Conservation (phyloP, 2,797 vertebrate species). For the Melanotaenia trifasciata region DNA sequence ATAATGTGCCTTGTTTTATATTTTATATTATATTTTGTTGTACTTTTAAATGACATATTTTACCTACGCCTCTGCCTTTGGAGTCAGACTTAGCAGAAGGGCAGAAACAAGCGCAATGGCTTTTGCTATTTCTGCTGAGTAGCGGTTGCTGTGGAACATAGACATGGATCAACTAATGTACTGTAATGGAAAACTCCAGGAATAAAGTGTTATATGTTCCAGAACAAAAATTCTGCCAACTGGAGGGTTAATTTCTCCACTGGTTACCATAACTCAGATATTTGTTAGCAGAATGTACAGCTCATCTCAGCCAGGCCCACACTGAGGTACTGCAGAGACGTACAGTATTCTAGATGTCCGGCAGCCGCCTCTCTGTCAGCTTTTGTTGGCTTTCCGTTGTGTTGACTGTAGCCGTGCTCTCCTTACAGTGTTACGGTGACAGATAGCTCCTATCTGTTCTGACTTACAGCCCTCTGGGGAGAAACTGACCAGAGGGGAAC, state of each 20-base stretch:
- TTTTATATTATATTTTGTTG: constrained; percentile 1
- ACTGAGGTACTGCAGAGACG: not conserved
- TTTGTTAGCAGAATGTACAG: constrained; percentile 11
- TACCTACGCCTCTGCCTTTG: not conserved
- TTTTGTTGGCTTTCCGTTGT: not conserved
- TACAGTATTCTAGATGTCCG: constrained; percentile 20
- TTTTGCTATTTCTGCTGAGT: constrained; percentile 28
- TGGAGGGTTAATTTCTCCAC: constrained; percentile 4
- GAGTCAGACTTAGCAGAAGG: constrained; percentile 14
- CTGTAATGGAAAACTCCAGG: constrained; percentile 43
- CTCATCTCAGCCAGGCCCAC: not conserved
- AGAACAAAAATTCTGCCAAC: constrained; percentile 38
- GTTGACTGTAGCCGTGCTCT: constrained; percentile 13
- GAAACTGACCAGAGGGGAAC: constrained; percentile 44
- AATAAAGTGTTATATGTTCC: constrained; percentile 30
- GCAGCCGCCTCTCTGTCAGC: constrained; percentile 7
- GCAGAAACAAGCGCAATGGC: constrained; percentile 4
- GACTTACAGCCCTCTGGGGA: constrained; percentile 52
- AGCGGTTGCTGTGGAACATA: constrained; percentile 10
- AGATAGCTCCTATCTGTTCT: constrained; percentile 34
- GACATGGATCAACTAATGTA: constrained; percentile 32
- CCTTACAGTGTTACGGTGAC: constrained; percentile 3
- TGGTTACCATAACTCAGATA: constrained; percentile 24
- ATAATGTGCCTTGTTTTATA: constrained; percentile 6
- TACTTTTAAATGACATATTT: constrained; percentile 10